phyloP scores from a whole-genome alignment of 2,113 vertebrate genomes.

The Petrocephalus microphthalmus region DNA sequence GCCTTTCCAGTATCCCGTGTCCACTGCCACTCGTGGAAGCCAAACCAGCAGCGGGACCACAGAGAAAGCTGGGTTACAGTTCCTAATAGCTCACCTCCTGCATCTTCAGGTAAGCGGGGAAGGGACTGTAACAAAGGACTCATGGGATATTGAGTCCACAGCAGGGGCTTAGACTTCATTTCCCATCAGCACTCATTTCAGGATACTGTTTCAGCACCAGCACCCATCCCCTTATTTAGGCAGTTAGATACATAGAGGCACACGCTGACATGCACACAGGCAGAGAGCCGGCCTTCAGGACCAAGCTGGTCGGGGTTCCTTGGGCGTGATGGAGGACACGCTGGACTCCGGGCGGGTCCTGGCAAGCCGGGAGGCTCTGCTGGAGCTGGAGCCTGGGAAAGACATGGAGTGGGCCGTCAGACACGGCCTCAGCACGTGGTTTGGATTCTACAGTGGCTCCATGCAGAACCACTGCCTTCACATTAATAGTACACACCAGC shows the following conservation, averaged over 20 bases:
- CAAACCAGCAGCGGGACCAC: neutral
- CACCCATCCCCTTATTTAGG: neutral
- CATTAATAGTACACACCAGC: neutral
- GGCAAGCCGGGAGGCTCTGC: constrained; percentile 51
- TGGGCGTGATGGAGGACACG: constrained; percentile 41
- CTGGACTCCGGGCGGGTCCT: constrained; percentile 50
- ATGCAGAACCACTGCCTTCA: neutral
- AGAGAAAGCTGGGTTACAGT: neutral
- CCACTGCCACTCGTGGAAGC: neutral
- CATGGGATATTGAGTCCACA: neutral
- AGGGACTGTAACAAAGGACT: neutral
- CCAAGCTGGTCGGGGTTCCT: constrained; percentile 66
- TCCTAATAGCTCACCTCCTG: neutral
- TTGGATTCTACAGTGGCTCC: neutral
- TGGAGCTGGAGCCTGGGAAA: constrained; percentile 52
- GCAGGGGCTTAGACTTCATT: neutral
- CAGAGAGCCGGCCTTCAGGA: constrained; percentile 49
- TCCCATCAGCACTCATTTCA: neutral
- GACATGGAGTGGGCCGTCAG: neutral
- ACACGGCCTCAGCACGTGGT: neutral
- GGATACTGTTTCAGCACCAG: neutral
- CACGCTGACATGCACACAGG: neutral
- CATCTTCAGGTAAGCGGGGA: neutral
- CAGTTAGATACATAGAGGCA: neutral
- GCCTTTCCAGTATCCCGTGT: neutral